Base-by-base conservation (phyloP, 2,888 invertebrate species). In the Ornithoptera priamus region DNA sequence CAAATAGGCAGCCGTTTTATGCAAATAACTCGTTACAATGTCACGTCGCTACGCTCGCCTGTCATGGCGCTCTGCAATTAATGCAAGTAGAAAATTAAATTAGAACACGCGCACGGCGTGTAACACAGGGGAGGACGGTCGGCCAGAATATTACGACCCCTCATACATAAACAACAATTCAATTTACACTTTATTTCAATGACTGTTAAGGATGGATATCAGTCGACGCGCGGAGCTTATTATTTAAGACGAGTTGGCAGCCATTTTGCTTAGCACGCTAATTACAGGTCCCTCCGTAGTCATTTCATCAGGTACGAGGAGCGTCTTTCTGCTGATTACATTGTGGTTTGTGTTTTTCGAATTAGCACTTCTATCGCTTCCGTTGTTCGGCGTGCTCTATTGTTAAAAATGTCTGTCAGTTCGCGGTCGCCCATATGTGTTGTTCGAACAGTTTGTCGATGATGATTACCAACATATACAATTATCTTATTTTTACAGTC, bases 41-140 rank as follows among this genome's bases (percentile, higher is more conserved):
- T 85, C 85, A 81, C 81, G 82, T 83, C 79, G 78, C 81, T 78
- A 36, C 64, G 78, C 79, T 79, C n/a, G 80, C 80, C 80, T 78
- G 82, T 78, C 81, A 78, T 80, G 82, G 81, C 74, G 76, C 79
- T 80, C 83, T 85, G 86, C 88, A 90, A 90, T 91, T 89, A 91
- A 83, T 85, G 83, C 88, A 80, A 89, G 87, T 87, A 86, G 90
- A 90, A 91, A 92, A 92, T 92, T 92, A 90, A 92, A 92, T 92
- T 92, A 92, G 89, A 89, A 89, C 88, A 91, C 91, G 89, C 89
- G 88, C 89, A 87, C 81, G 77, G 76, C 83, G 85, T 79, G 83
- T 82, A 82, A 83, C 82, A 77, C 82, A 76, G 84, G 84, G 85
- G 85, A 85, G 86, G 84, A 80, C 80, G 76, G 76, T 73, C 73